Evolutionary conservation across 2,797 vertebrate genomes (phyloP), one percentile per base, ranked within the genome.

Genomic region (Eulemur coronatus): DNA sequence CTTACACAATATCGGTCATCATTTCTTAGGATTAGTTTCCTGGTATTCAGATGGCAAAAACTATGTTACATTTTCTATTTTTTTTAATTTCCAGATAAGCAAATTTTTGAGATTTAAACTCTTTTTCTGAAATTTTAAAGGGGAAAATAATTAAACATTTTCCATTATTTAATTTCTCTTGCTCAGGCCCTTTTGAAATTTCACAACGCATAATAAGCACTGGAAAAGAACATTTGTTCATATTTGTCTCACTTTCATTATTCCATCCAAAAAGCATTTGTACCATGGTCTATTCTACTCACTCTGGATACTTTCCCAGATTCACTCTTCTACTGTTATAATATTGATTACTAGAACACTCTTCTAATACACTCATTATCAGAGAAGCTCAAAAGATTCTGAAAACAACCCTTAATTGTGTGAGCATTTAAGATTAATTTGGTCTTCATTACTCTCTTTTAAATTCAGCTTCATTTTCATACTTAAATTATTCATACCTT

Each of bases 291-390:
- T 22, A 9, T 46, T 80, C 10, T 15, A 59, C 61, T 59, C 30
- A 38, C 4, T 80, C 69, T 92, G 57, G 50, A 69, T 89, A 72
- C 61, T 61, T 92, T 59, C 80, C 84, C 72, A 67, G 70, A n/a
- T 41, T 50, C 30, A 9, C 50, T 81, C 14, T 89, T 75, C 78
- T 30, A 52, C 70, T 78, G 33, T 57, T 85, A 70, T 10, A 70
- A 85, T 92, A 97, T 59, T 72, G 73, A 97, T 92, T 67, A 85
- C 67, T n/a, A 65, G 82, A 85, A 90, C 41, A 65, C 33, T 91
- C 14, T 61, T 26, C 52, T 85, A 73, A 84, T 90, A 87, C 4
- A 46, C 67, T 78, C 63, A 95, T 95, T 89, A 78, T 61, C 87
- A 91, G 79, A 96, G 79, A 57, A 59, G 73, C 3, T 8, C 46